phyloP scores from a whole-genome alignment of 1,140 invertebrate genomes.

The Caenorhabditis tropicalis region DNA sequence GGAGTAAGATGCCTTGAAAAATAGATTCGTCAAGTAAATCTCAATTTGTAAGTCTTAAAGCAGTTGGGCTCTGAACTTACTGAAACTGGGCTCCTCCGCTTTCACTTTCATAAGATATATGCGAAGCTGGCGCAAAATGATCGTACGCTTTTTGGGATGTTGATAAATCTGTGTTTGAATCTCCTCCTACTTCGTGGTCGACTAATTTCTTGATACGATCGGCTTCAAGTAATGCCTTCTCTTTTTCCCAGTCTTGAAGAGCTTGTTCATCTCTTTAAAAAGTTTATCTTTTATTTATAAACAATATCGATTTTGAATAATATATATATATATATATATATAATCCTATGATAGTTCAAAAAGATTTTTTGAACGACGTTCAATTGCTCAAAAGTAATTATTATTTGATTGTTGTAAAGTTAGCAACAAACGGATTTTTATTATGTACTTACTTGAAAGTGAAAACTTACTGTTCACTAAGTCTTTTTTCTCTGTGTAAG shows the following conservation, averaged over 20 bases:
- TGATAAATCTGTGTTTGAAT: slow-evolving; percentile 41
- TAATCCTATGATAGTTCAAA: no score
- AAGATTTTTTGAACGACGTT: no score
- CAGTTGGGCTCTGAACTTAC: neutral
- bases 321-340: no score
- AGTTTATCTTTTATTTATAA: no score
- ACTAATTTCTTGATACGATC: slow-evolving; percentile 52
- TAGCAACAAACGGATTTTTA: no score
- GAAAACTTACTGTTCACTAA: slow-evolving; percentile 42
- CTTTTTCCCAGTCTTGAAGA: slow-evolving; percentile 56
- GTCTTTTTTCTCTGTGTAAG: neutral
- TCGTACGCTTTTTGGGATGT: slow-evolving; percentile 1
- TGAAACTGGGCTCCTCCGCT: neutral
- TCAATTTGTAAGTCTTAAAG: no score
- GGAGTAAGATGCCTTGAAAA: slow-evolving; percentile 4
- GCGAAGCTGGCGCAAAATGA: slow-evolving; percentile 46
- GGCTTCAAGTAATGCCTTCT: slow-evolving; percentile 45
- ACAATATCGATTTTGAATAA: no score
- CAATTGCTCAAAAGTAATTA: no score
- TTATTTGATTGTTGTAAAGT: no score
- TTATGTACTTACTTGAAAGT: no score
- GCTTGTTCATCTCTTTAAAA: slow-evolving; percentile 53
- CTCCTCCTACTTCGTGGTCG: slow-evolving; percentile 52
- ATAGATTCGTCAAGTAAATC: no score
- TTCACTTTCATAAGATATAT: slow-evolving; percentile 40